These are phyloP conservation scores for Acinonyx jubatus DNA, from an alignment of 2,113 vertebrate species.

Conservation along the genomic window DNA sequence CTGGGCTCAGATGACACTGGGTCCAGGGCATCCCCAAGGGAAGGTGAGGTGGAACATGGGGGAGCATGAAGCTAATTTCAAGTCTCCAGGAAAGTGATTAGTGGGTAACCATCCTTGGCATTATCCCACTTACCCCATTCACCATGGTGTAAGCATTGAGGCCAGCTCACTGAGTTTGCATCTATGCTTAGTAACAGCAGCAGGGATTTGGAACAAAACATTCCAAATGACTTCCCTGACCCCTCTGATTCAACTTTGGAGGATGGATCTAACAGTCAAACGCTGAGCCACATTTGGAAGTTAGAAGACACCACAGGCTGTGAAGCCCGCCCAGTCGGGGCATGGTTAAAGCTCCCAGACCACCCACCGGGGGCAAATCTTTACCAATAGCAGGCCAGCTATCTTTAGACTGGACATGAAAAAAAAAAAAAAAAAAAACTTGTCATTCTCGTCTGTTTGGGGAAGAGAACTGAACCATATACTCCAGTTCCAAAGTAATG, in stretches of 20 bases:
- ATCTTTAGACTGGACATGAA: not conserved
- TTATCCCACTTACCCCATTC: not conserved
- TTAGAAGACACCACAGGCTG: not conserved
- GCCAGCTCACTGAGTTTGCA: not conserved
- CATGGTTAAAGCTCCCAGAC: not conserved
- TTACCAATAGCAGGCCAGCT: not conserved
- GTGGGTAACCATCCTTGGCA: not conserved
- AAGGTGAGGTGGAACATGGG: not conserved
- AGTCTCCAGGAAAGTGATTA: not conserved
- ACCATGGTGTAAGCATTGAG: not conserved
- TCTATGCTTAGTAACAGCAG: not conserved
- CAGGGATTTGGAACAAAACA: slow-evolving; percentile 32
- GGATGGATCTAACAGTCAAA: not conserved
- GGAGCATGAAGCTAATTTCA: not conserved
- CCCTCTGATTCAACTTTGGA: not conserved
- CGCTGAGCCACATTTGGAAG: not conserved
- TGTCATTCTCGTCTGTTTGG: slow-evolving; percentile 8
- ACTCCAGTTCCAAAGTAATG: not conserved
- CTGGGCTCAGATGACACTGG: not conserved
- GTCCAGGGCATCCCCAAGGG: not conserved
- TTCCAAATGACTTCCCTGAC: not conserved
- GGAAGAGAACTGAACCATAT: not conserved
- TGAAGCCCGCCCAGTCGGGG: not conserved
- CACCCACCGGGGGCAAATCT: not conserved
- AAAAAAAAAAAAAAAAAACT: not conserved